Base-by-base conservation (phyloP, 1,140 invertebrate genomes). In the Zaprionus ornatus region DNA sequence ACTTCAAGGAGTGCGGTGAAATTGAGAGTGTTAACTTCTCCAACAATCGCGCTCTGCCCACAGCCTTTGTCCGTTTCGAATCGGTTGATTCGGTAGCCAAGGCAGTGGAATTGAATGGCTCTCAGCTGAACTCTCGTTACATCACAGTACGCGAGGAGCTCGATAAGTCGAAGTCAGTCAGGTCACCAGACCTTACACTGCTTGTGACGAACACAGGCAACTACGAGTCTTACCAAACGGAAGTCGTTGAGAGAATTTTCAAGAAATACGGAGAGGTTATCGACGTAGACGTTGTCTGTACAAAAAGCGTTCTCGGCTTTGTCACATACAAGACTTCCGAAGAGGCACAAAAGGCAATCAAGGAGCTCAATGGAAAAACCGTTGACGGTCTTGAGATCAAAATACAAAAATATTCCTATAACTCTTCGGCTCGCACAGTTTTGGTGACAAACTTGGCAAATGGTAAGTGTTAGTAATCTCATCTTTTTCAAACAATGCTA, bases 251-350 rank as follows among this genome's bases (percentile, higher is more conserved):
- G 9, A 73, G 75, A 48, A 78, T 81, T 0, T 88, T 91, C 19
- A 77, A 84, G 52, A 91, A 91, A 32, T 65, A 63, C 12, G 90
- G 83, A 4, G 77, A 84, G 4, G 19, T 91, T 15, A 59, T 54
- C 4, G 42, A 57, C 4, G 0, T 74, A 1, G 84, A 90, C 15
- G 29, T 88, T 0, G 50, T 85, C 7, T 91, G 90, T 60, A 86
- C 54, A 6, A 71, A 61, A 1, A 1, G 12, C 1, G 48, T 79
- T 12, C 52, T 91, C 5, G 86, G 66, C 7, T 91, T 91, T 57
- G 56, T 88, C 9, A 86, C 77, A 1, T 91, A 65, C 21, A 77
- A 90, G 54, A 17, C 62, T 1, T 2, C 63, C 3, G 72, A 85
- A 1, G 9, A 60, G 21, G 69, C 79, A 4, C 27, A 74, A 13